These are phyloP conservation scores for Babylonia areolata DNA, from an alignment of 1,140 invertebrate species.

Conservation along the genomic window DNA sequence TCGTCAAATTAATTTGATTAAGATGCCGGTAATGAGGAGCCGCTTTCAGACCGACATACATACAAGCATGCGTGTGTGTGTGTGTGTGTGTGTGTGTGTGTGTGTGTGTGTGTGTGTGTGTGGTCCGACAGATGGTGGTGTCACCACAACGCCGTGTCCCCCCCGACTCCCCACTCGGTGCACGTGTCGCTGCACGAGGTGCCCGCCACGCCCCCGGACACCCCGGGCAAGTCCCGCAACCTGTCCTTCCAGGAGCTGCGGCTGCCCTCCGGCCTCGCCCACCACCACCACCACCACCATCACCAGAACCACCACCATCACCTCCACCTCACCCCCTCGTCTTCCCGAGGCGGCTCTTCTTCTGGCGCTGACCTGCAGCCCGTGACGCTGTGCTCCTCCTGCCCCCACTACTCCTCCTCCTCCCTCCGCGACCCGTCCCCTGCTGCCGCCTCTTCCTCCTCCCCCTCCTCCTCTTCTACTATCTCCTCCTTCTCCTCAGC, in stretches of 20 bases:
- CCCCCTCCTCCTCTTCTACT: not conserved
- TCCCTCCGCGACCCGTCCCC: not conserved
- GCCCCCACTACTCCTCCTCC: not conserved
- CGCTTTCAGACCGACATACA: no score
- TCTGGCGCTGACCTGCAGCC: not conserved
- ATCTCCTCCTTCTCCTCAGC: not conserved
- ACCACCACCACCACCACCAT: not conserved
- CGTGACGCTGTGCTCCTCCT: not conserved
- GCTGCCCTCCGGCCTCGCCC: not conserved
- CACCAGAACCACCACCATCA: no score
- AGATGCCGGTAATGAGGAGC: no score
- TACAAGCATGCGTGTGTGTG: no score
- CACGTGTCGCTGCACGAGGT: constrained; percentile 24
- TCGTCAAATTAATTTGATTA: no score
- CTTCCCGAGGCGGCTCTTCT: not conserved
- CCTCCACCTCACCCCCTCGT: not conserved
- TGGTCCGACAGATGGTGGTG: not conserved
- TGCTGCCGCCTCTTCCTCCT: not conserved
- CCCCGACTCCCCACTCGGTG: constrained; percentile 6
- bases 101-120: no score
- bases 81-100: no score
- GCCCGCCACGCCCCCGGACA: constrained; percentile 28
- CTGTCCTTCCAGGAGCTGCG: constrained; percentile 36
- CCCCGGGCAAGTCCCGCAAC: constrained; percentile 29
- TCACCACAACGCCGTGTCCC: not conserved